These are phyloP conservation scores for Acropternis orthonyx DNA, from an alignment of 2,797 vertebrate species.

Conservation along the genomic window DNA sequence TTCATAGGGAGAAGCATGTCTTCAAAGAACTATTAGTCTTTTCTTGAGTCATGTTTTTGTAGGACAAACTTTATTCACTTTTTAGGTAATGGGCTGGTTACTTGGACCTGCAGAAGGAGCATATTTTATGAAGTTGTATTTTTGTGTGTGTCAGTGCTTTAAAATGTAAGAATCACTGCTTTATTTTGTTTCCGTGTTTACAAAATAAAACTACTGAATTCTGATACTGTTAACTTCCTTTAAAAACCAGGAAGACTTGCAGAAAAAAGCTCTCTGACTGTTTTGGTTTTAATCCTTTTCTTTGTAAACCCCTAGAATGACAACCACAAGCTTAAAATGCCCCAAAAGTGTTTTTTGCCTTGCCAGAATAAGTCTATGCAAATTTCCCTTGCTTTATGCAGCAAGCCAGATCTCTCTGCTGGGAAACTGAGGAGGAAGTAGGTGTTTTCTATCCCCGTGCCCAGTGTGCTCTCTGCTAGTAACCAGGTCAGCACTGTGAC, in stretches of 20 bases:
- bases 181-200: not conserved
- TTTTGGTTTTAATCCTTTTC: not conserved
- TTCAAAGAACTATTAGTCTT: not conserved
- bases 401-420: not conserved
- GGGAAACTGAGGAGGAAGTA: not conserved
- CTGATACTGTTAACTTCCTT: not conserved
- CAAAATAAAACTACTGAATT: not conserved
- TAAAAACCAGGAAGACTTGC: not conserved
- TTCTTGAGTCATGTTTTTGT: not conserved
- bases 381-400: not conserved
- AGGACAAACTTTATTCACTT: not conserved
- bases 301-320: not conserved
- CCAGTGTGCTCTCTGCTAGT: fast-evolving
- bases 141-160: not conserved
- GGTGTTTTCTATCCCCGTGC: not conserved
- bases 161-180: not conserved
- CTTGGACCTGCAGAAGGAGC: not conserved
- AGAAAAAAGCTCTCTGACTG: not conserved
- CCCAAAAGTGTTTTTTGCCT: not conserved
- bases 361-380: not conserved
- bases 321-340: not conserved
- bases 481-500: not conserved
- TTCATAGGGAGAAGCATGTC: not conserved
- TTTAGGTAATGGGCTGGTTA: not conserved
- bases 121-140: not conserved